Evolutionary conservation across 2,888 invertebrate genomes (phyloP), one percentile per base, ranked within the genome.

Genomic region (Scaptodrosophila latifasciaeformis): DNA sequence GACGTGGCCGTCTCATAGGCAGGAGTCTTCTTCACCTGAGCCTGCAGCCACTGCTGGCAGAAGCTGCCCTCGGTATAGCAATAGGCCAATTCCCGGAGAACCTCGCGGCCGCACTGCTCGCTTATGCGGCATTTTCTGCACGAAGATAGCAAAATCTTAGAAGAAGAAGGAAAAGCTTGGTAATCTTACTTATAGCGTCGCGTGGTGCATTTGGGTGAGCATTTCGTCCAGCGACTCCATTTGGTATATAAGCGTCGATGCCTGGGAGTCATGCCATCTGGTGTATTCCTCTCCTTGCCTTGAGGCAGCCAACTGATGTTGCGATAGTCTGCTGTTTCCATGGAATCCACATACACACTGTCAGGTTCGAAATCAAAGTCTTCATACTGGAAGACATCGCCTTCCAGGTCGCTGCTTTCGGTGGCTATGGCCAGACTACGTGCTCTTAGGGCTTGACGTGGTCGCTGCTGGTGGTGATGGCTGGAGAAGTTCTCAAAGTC

Each of bases 201-300:
- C 1, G 96, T 95, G 13, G 91, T 91, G 83, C 97, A 97, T 65
- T 91, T 90, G 59, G 90, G 88, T 0, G 92, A 92, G 82, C 96
- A 97, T 9, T 90, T 87, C 1, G 92, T 92, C 96, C 96, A 97
- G 24, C 90, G 87, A 31, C 92, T 92, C 96, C 96, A 97, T 66
- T 90, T 90, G 1, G 91, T 91, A 79, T 92, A 93, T 10, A 91
- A 88, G 21, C 89, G 68, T 5, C 83, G 58, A 51, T 83, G 81
- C 1, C 78, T 69, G 4, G 82, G 70, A 34, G 65, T 66, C 13
- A 76, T 34, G 10, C 78, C 70, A 9, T 86, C 84, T n/a, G 83
- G 72, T 1, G 82, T 84, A 2, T 83, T 81, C 19, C 79, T 82
- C 49, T 85, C 86, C 58, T 81, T 83, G 0, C 67, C 58, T 0